phyloP scores from a whole-genome alignment of 2,113 vertebrate species.

The Tamias sibiricus region DNA sequence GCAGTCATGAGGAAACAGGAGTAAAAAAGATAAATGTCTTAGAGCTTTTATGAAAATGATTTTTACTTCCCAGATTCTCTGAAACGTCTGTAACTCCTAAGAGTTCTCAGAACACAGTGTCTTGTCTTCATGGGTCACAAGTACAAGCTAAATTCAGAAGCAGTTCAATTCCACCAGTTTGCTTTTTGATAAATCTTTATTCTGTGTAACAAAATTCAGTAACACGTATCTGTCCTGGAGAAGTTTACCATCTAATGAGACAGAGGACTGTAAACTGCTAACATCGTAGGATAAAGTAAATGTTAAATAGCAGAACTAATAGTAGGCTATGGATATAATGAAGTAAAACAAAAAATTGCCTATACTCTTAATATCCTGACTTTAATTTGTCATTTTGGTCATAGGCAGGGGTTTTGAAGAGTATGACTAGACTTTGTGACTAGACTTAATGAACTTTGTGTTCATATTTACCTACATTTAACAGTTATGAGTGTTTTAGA shows the following conservation, averaged over 20 bases:
- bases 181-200: background rate
- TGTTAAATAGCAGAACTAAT: constrained; percentile 10
- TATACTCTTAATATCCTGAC: background rate
- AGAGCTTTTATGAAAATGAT: background rate
- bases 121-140: background rate
- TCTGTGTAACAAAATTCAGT: background rate
- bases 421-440: background rate
- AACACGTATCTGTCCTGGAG: background rate
- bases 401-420: background rate
- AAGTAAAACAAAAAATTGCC: background rate
- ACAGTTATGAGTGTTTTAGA: background rate
- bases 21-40: constrained; percentile 1
- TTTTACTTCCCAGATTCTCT: background rate
- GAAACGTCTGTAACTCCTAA: background rate
- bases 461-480: background rate
- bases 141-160: constrained; percentile 37
- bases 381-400: constrained; percentile 6
- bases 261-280: background rate
- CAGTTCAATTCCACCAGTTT: constrained; percentile 6
- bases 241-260: constrained; percentile 2
- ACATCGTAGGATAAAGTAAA: background rate
- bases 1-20: background rate
- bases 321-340: background rate
- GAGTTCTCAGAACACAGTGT: background rate
- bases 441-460: background rate